A percentile compares a stretch with the other conserved stretches of the same genome.
Conservation (phyloP, 2,113 vertebrate species). For the Nerophis ophidion region DNA sequence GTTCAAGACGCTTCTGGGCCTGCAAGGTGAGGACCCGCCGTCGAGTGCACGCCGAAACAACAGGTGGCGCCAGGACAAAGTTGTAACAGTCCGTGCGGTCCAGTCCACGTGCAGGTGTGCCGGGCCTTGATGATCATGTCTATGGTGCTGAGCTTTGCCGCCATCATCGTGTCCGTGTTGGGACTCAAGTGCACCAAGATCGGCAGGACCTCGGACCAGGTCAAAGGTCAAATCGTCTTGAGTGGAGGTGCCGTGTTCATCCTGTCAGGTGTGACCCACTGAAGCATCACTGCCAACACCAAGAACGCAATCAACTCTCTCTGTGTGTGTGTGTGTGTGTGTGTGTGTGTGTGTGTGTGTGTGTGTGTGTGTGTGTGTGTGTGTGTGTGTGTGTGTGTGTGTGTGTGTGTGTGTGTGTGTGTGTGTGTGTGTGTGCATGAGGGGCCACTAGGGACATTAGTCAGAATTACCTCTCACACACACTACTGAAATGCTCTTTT, state of each 20-base stretch:
- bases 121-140: constrained; percentile 83
- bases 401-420: too few species aligned
- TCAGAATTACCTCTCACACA: too few species aligned
- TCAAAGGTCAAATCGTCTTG: constrained; percentile 73
- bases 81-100: neutral
- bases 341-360: neutral
- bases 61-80: neutral
- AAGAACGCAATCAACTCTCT: neutral
- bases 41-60: too few species aligned
- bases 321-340: accelerated
- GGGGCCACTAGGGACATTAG: too few species aligned
- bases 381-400: too few species aligned
- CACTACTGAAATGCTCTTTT: too few species aligned
- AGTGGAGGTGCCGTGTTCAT: constrained; percentile 74
- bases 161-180: constrained; percentile 66
- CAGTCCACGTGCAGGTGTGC: constrained; percentile 78
- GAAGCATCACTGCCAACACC: neutral
- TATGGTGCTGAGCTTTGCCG: constrained; percentile 73
- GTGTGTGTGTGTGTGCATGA: too few species aligned
- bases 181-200: constrained; percentile 82
- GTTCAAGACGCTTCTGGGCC: constrained; percentile 72
- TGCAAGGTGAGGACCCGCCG: constrained; percentile 68
- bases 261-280: constrained; percentile 70
- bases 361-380: too few species aligned
- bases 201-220: constrained; percentile 58